These are phyloP conservation scores for Bergia sp. DNA, from an alignment of 92 coral and sea anemone genomes.

Conservation along the genomic window DNA sequence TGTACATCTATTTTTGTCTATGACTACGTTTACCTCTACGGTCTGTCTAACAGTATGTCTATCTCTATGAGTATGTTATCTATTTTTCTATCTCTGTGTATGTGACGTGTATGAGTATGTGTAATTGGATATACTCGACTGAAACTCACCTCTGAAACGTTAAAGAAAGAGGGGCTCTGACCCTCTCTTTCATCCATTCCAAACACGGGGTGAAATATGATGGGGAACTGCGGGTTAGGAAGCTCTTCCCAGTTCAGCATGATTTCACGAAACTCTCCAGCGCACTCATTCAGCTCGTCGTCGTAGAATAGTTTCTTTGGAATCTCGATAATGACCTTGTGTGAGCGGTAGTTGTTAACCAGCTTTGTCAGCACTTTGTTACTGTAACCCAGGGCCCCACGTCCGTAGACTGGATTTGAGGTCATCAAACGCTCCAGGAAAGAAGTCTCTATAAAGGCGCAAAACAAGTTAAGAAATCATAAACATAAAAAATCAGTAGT, in stretches of 20 bases:
- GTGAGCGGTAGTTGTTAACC: constrained; percentile 89
- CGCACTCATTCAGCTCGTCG: constrained; percentile 69
- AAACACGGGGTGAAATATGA: constrained; percentile 76
- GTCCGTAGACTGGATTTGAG: constrained; percentile 55
- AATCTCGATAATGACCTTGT: constrained; percentile 72
- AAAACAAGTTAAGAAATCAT: background rate
- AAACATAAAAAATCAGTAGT: background rate
- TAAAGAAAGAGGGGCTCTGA: constrained; percentile 80
- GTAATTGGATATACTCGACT: too few species aligned
- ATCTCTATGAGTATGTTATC: too few species aligned
- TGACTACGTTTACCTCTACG: too few species aligned
- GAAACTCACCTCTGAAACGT: constrained; percentile 64
- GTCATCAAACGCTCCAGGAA: constrained; percentile 78
- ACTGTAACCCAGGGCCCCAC: constrained; percentile 52
- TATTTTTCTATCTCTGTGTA: too few species aligned
- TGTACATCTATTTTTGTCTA: too few species aligned
- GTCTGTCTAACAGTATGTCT: too few species aligned
- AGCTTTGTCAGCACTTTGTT: constrained; percentile 69
- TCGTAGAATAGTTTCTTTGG: constrained; percentile 79
- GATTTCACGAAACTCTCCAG: constrained; percentile 62
- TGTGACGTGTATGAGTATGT: too few species aligned
- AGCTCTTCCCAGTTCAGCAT: constrained; percentile 81
- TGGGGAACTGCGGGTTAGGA: constrained; percentile 69
- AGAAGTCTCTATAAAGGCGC: constrained; percentile 48
- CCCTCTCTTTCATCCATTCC: constrained; percentile 81